phyloP scores from a whole-genome alignment of 2,888 invertebrate species.

The Lathronympha strigana region DNA sequence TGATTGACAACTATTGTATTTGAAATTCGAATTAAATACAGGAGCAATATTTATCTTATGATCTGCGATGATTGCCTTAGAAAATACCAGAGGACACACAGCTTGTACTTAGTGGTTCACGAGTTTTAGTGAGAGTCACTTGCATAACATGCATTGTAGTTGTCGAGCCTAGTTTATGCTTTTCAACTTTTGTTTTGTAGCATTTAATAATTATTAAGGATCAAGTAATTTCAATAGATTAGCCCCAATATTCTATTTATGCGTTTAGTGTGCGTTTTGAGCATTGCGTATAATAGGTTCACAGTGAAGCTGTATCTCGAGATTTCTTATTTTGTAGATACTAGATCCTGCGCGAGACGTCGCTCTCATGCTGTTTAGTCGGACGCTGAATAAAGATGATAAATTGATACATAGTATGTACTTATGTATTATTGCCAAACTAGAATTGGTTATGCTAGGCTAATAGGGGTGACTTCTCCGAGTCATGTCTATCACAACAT shows the following conservation, averaged over 20 bases:
- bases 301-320: not conserved
- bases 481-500: constrained; percentile 10
- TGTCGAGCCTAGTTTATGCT: constrained; percentile 22
- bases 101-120: constrained; percentile 33
- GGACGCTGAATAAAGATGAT: not conserved
- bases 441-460: not conserved
- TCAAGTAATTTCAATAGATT: constrained; percentile 22
- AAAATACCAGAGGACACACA: not conserved
- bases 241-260: constrained; percentile 9
- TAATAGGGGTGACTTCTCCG: constrained; percentile 7
- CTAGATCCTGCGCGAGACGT: not conserved
- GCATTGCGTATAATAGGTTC: not conserved
- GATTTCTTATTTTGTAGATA: not conserved
- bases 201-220: constrained; percentile 27
- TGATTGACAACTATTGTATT: no score
- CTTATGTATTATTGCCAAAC: not conserved
- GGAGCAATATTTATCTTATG: not conserved
- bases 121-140: not conserved
- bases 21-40: not conserved
- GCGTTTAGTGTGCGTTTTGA: constrained; percentile 8
- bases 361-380: not conserved
- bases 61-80: not conserved
- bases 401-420: constrained; percentile 10
- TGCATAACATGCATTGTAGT: constrained; percentile 1
- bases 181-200: constrained; percentile 22